Evolutionary conservation across 2,888 invertebrate genomes (phyloP).

Genomic region (Drosophila stalkeri): DNA sequence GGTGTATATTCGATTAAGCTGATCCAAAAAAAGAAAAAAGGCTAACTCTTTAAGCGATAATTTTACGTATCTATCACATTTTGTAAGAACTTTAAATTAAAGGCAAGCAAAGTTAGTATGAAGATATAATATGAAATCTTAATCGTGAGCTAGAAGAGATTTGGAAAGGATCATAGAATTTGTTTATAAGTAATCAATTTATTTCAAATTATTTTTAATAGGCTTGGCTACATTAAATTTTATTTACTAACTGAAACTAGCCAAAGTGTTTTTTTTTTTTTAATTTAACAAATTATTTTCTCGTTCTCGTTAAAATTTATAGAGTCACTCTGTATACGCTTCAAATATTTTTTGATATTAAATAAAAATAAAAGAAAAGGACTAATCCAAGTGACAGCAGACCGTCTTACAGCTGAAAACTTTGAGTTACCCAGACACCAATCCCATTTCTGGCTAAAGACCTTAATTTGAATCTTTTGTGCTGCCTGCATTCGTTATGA

Average conservation of each 20-base stretch:
- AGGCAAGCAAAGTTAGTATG: too few species aligned
- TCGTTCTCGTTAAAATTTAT: background rate
- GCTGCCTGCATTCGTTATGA: constrained; percentile 57
- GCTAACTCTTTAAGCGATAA: background rate
- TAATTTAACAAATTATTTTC: background rate
- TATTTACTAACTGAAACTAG: background rate
- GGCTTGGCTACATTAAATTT: background rate
- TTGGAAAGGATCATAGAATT: too few species aligned
- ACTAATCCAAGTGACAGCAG: background rate
- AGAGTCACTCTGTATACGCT: too few species aligned
- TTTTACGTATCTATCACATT: background rate
- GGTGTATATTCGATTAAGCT: constrained; percentile 15
- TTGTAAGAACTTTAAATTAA: too few species aligned
- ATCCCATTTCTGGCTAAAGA: constrained; percentile 20
- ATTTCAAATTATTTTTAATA: background rate
- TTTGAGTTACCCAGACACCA: background rate
- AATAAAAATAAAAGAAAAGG: background rate
- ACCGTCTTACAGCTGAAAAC: background rate
- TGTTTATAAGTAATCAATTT: too few species aligned
- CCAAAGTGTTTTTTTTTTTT: background rate
- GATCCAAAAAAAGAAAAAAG: background rate
- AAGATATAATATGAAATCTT: too few species aligned
- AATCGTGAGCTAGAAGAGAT: too few species aligned
- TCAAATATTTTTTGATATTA: background rate
- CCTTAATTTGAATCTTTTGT: constrained; percentile 29